Evolutionary conservation across 2,888 invertebrate species (phyloP).

Genomic region (Anarsia innoxiella): DNA sequence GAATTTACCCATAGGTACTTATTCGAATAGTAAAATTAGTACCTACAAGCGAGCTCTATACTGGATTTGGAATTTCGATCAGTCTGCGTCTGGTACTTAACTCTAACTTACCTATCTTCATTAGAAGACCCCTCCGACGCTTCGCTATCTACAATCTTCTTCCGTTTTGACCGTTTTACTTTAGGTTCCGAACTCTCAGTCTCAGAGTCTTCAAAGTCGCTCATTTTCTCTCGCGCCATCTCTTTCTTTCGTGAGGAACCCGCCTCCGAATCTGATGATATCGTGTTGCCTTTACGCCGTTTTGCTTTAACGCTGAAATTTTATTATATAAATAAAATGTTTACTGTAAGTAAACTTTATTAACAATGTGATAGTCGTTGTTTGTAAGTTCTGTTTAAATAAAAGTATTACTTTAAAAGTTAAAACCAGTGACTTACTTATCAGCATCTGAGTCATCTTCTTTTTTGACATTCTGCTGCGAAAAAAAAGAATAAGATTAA

Average conservation of each 20-base stretch:
- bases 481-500: constrained; percentile 19
- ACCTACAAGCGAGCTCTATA: too few relatives aligned
- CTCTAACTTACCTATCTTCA: too few relatives aligned
- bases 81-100: too few relatives aligned
- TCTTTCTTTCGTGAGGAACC: constrained; percentile 38
- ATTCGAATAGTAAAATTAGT: too few relatives aligned
- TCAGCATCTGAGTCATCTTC: constrained; percentile 35
- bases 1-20: too few relatives aligned
- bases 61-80: too few relatives aligned
- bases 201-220: constrained; percentile 59
- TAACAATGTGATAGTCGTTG: too few relatives aligned
- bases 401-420: too few relatives aligned
- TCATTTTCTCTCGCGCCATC: constrained; percentile 29
- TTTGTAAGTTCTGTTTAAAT: too few relatives aligned
- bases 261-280: constrained; percentile 60
- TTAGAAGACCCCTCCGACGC: constrained; percentile 39
- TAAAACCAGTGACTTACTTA: constrained; percentile 34
- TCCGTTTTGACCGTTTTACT: constrained; percentile 42
- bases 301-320: constrained; percentile 43
- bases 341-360: too few relatives aligned
- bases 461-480: constrained; percentile 36
- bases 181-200: constrained; percentile 39
- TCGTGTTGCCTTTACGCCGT: constrained; percentile 53
- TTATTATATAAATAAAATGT: too few relatives aligned
- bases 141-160: constrained; percentile 50